Conservation (phyloP, 37 sponge, comb jelly and placozoan genomes). For the Lycopodina hypogea region DNA sequence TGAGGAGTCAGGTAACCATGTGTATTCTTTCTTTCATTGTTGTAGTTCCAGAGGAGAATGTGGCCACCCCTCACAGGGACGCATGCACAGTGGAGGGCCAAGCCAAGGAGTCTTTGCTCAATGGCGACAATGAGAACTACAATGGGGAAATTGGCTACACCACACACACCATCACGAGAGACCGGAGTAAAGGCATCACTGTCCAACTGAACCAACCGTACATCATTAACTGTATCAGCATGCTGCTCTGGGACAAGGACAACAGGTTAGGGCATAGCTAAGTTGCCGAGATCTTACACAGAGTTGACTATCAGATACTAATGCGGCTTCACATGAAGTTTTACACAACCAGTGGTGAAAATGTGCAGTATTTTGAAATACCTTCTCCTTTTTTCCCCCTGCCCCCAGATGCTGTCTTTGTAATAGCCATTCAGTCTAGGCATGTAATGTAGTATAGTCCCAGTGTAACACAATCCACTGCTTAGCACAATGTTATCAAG, state of each 20-base stretch:
- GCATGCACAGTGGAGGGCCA: constrained; percentile 66
- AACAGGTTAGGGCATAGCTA: constrained; percentile 42
- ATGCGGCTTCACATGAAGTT: no score
- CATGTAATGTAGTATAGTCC: no score
- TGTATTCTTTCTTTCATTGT: neutral
- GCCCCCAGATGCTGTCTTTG: no score
- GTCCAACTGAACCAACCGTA: constrained; percentile 79
- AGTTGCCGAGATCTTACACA: no score
- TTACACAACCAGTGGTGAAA: no score
- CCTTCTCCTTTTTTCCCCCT: no score
- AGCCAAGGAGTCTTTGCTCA: constrained; percentile 62
- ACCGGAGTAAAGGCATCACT: constrained; percentile 77
- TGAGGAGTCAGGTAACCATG: neutral
- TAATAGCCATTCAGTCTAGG: no score
- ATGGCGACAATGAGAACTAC: constrained; percentile 83
- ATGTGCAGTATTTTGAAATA: no score
- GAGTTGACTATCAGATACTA: no score
- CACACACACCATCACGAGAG: constrained; percentile 61
- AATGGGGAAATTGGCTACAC: constrained; percentile 81
- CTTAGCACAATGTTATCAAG: no score
- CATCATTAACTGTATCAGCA: constrained; percentile 81
- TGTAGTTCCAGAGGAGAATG: constrained; percentile 82
- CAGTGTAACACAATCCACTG: no score
- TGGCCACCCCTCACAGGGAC: constrained; percentile 70
- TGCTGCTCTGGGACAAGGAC: constrained; percentile 94